Percentiles rank a stretch among this genome's conserved stretches.
Conservation (phyloP, 1,140 invertebrate genomes). For the Neelides sp. region DNA sequence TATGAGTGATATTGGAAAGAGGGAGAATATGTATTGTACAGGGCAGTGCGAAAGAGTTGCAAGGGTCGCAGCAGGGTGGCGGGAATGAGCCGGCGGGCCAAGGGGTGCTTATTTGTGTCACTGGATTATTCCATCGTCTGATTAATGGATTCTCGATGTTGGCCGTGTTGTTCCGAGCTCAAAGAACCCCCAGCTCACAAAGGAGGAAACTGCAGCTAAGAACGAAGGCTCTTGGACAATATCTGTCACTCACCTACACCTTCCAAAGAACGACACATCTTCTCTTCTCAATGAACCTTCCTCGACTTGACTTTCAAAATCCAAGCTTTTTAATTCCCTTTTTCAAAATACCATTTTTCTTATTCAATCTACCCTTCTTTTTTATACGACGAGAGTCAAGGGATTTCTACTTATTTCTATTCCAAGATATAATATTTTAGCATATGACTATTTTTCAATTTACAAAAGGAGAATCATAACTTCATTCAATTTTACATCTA, state of each 20-base stretch:
- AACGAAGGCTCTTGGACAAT: constrained; percentile 26
- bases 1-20: too few relatives aligned
- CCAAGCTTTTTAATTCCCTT: neutral
- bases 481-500: too few relatives aligned
- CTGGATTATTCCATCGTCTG: constrained; percentile 32
- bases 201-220: neutral
- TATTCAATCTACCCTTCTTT: too few relatives aligned
- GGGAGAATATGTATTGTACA: too few relatives aligned
- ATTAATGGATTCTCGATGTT: constrained; percentile 30
- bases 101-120: constrained; percentile 31
- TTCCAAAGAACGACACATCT: too few relatives aligned
- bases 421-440: too few relatives aligned
- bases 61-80: constrained; percentile 29
- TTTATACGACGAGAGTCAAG: neutral
- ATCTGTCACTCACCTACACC: constrained; percentile 25
- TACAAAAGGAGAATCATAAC: too few relatives aligned
- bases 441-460: too few relatives aligned
- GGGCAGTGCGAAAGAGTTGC: constrained; percentile 26
- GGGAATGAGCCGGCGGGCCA: constrained; percentile 24
- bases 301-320: too few relatives aligned
- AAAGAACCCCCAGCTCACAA: neutral
- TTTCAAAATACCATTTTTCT: neutral
- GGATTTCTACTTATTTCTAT: neutral
- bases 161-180: neutral
- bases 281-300: too few relatives aligned